Conservation (phyloP, 2,797 vertebrate species). For the Pogonophryne albipinna region DNA sequence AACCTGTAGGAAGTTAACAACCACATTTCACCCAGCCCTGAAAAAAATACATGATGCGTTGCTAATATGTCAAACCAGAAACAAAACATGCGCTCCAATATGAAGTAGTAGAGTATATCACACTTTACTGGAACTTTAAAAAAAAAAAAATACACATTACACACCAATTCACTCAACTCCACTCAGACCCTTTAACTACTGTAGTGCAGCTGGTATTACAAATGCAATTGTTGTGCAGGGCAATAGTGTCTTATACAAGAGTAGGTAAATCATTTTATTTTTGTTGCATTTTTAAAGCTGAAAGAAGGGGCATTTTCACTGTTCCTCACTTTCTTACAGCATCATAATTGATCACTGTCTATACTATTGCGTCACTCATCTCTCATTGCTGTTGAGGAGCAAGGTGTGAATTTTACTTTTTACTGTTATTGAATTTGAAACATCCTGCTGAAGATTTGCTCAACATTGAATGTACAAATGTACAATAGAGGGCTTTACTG, state of each 20-base stretch:
- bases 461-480: not conserved
- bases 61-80: not conserved
- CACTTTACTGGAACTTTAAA: not conserved
- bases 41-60: not conserved
- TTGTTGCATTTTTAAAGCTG: too few relatives aligned
- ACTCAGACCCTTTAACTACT: not conserved
- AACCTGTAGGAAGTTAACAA: not conserved
- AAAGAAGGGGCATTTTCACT: not conserved
- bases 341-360: not conserved
- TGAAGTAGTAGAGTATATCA: not conserved
- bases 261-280: too few relatives aligned
- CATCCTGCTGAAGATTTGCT: not conserved
- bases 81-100: not conserved
- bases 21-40: not conserved
- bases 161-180: not conserved
- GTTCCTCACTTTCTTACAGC: not conserved
- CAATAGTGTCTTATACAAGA: too few relatives aligned
- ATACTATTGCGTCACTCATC: not conserved
- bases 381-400: not conserved
- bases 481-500: not conserved
- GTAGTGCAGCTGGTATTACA: too few relatives aligned
- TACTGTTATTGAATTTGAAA: not conserved
- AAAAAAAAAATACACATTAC: not conserved
- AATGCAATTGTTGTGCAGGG: too few relatives aligned
- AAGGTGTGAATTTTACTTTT: not conserved